Evolutionary conservation across 2,888 invertebrate genomes (phyloP).

Genomic region (Apodemia zela): DNA sequence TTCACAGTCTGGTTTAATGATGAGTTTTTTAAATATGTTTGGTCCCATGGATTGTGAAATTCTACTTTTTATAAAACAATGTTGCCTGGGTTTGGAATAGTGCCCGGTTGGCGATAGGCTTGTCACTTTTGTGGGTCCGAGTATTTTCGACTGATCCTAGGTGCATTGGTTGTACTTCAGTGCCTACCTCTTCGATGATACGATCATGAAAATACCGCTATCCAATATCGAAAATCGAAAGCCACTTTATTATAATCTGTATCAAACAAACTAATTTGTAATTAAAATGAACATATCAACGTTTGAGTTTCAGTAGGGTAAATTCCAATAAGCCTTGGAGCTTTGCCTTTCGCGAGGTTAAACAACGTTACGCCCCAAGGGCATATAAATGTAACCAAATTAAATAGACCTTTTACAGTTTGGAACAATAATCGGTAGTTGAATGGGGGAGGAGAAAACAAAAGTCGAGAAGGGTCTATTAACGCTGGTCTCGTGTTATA

Average conservation of each 20-base stretch:
- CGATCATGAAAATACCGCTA: no score
- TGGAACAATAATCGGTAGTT: neutral
- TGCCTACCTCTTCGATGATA: no score
- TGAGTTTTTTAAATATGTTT: no score
- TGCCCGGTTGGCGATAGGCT: no score
- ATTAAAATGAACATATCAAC: conserved; percentile 5
- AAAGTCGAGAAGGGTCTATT: conserved; percentile 2
- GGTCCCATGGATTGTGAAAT: no score
- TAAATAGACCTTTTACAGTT: conserved; percentile 6
- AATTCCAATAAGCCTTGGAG: conserved; percentile 5
- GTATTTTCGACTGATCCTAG: no score
- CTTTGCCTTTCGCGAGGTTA: conserved; percentile 1
- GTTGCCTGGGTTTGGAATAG: no score
- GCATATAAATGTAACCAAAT: neutral
- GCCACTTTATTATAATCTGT: neutral
- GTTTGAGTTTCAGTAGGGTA: neutral
- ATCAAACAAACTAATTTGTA: neutral
- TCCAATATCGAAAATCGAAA: no score
- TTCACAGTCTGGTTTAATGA: no score
- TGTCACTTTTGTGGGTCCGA: no score
- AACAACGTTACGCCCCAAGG: neutral
- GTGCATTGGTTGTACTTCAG: no score
- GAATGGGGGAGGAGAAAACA: neutral
- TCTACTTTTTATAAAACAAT: no score
- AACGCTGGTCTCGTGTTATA: neutral